Conservation (phyloP, 2,113 vertebrate species). For the Heliornis fulica region DNA sequence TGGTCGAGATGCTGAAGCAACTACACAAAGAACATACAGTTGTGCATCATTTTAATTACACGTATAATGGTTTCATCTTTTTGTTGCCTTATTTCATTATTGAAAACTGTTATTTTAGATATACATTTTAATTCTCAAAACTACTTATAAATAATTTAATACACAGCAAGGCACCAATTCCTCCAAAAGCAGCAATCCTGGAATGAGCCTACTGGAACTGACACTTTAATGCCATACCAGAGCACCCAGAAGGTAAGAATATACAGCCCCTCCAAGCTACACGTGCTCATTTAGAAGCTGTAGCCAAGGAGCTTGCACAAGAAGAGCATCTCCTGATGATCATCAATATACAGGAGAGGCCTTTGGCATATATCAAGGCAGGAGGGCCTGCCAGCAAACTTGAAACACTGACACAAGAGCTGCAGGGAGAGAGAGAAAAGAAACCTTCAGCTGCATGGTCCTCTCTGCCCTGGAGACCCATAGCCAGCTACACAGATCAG, state of each 20-base stretch:
- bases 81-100: constrained; percentile 32
- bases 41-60: constrained; percentile 36
- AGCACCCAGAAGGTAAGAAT: neutral
- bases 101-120: constrained; percentile 7
- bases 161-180: neutral
- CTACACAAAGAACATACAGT: neutral
- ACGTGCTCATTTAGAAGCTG: neutral
- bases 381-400: neutral
- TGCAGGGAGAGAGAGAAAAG: neutral
- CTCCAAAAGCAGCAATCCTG: neutral
- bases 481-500: neutral
- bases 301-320: neutral
- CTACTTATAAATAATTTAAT: constrained; percentile 2
- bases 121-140: neutral
- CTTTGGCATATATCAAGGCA: neutral
- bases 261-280: neutral
- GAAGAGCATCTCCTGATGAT: constrained; percentile 1
- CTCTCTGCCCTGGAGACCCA: neutral
- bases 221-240: neutral
- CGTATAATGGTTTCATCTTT: constrained; percentile 1
- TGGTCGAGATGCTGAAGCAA: neutral
- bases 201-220: neutral
- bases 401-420: neutral
- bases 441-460: neutral
- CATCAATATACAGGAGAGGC: neutral